These are phyloP conservation scores for Eledone cirrhosa DNA, from an alignment of 2,888 invertebrate genomes.

Conservation along the genomic window DNA sequence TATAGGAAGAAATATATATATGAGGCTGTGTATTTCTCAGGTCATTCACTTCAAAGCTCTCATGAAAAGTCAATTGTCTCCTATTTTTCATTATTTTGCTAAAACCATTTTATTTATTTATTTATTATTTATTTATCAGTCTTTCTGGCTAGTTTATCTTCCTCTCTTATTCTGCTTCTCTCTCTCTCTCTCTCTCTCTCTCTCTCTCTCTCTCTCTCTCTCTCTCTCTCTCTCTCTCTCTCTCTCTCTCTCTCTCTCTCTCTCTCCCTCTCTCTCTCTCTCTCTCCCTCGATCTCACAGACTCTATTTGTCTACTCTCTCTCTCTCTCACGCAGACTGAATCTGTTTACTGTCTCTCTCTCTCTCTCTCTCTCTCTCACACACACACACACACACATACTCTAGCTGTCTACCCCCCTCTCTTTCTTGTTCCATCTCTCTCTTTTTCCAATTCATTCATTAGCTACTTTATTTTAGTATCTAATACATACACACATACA, in stretches of 20 bases:
- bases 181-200: background rate
- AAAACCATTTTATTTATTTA: no score
- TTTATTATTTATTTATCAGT: no score
- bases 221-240: constrained; percentile 6
- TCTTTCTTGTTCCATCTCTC: background rate
- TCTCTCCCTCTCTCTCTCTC: background rate
- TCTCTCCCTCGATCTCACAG: background rate
- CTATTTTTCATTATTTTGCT: no score
- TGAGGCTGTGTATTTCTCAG: no score
- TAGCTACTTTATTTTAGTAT: no score
- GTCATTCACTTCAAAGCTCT: no score
- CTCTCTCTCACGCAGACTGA: no score
- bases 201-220: background rate
- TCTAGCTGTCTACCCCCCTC: background rate
- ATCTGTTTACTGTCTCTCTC: background rate
- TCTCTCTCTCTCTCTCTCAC: background rate
- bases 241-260: background rate
- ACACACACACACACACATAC: background rate
- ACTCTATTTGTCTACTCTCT: background rate
- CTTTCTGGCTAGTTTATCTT: background rate
- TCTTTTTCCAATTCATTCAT: background rate
- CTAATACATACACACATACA: background rate
- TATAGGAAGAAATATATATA: no score
- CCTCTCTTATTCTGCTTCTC: background rate
- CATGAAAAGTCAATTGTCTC: no score